Conservation (phyloP, 1,140 invertebrate genomes). For the Drosophila sproati region DNA sequence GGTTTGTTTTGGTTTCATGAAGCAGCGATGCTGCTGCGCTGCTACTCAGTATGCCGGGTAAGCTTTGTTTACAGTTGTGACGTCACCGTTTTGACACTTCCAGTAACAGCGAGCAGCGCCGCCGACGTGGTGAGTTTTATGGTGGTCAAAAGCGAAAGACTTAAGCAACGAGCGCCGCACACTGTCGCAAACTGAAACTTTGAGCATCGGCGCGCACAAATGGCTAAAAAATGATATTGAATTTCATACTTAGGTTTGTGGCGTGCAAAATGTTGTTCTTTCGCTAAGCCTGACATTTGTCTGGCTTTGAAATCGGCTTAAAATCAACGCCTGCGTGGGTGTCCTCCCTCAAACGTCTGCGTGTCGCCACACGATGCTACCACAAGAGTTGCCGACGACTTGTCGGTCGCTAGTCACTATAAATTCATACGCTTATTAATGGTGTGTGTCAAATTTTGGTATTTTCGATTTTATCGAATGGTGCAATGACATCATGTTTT, state of each 20-base stretch:
- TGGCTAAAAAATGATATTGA: conserved; percentile 59
- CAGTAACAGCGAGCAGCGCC: conserved; percentile 2
- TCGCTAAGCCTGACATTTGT: conserved; percentile 75
- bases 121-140: conserved; percentile 42
- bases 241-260: conserved; percentile 62
- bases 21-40: not conserved
- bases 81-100: conserved; percentile 76
- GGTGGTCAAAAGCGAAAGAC: conserved; percentile 60
- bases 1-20: conserved; percentile 75
- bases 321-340: conserved; percentile 82
- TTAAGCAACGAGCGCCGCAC: conserved; percentile 66
- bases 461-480: conserved; percentile 56
- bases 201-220: conserved; percentile 6
- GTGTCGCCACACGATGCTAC: conserved; percentile 36
- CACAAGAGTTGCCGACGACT: conserved; percentile 2
- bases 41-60: conserved; percentile 12
- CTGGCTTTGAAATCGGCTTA: conserved; percentile 83
- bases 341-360: conserved; percentile 48
- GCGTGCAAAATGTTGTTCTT: conserved; percentile 70
- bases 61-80: conserved; percentile 73
- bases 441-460: conserved; percentile 57
- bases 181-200: conserved; percentile 46
- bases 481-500: conserved; percentile 46
- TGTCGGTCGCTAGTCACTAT: conserved; percentile 34
- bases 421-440: conserved; percentile 71